A percentile compares a stretch with the other conserved stretches of the same genome.
Evolutionary conservation across 1,140 invertebrate genomes (phyloP).

Genomic region (Drosophila pandora): DNA sequence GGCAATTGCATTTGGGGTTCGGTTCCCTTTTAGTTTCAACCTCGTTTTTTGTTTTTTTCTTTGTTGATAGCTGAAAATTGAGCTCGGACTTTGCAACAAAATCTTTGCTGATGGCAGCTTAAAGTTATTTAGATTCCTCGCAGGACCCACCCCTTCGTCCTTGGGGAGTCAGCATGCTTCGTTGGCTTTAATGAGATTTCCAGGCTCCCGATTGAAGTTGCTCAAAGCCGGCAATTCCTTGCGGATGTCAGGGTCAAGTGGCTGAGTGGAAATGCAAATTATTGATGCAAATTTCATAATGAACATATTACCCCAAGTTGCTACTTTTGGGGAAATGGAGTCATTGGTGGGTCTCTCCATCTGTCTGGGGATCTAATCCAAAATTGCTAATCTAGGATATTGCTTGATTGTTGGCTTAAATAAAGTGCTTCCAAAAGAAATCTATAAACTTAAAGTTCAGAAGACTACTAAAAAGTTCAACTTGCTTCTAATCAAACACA

Average conservation of each 20-base stretch:
- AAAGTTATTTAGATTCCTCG: slow-evolving; percentile 35
- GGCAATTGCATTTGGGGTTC: slow-evolving; percentile 45
- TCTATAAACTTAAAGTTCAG: neutral
- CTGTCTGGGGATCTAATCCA: neutral
- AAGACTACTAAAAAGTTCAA: neutral
- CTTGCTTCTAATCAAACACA: slow-evolving; percentile 5
- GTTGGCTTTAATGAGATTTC: slow-evolving; percentile 59
- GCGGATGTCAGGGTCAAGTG: slow-evolving; percentile 50
- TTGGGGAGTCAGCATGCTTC: slow-evolving; percentile 39
- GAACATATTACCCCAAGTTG: slow-evolving; percentile 32
- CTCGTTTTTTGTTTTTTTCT: neutral
- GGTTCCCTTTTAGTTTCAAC: neutral
- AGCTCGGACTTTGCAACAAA: slow-evolving; percentile 38
- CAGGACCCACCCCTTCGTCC: neutral
- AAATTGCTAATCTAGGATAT: neutral
- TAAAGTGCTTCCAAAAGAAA: neutral
- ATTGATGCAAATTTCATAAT: slow-evolving; percentile 58
- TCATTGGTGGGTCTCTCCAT: neutral
- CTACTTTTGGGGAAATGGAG: neutral
- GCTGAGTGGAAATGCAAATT: slow-evolving; percentile 49
- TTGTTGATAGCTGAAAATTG: slow-evolving; percentile 20
- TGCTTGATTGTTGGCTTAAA: neutral
- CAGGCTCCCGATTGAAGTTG: slow-evolving; percentile 34
- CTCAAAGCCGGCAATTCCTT: slow-evolving; percentile 16
- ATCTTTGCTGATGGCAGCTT: slow-evolving; percentile 57